A percentile compares a stretch with the other conserved stretches of the same genome.
These are phyloP conservation scores for Enteromius paludinosus DNA, from an alignment of 2,797 vertebrate species.

Conservation along the genomic window DNA sequence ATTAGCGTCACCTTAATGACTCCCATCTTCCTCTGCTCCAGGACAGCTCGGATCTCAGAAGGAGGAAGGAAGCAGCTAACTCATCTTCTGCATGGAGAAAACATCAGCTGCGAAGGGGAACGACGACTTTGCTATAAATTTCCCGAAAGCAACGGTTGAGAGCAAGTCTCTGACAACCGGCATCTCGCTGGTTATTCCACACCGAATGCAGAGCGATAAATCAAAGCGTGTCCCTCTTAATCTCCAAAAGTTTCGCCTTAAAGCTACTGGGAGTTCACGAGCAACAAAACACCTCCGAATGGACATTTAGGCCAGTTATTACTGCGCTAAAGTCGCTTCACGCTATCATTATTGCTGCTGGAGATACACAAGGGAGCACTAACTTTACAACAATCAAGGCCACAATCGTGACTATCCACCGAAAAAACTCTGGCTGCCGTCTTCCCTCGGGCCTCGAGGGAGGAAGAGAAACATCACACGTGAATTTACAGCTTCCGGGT, in stretches of 20 bases:
- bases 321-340: background rate
- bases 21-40: slow-evolving; percentile 31
- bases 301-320: slow-evolving; percentile 23
- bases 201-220: slow-evolving; percentile 67
- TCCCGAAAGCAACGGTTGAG: slow-evolving; percentile 74
- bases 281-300: slow-evolving; percentile 33
- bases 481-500: slow-evolving; percentile 76
- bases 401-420: background rate
- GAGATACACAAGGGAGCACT: slow-evolving; percentile 31
- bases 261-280: slow-evolving; percentile 20
- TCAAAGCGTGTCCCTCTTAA: slow-evolving; percentile 60
- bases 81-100: slow-evolving; percentile 77
- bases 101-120: slow-evolving; percentile 76
- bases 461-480: slow-evolving; percentile 68
- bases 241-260: slow-evolving; percentile 16
- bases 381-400: slow-evolving; percentile 26
- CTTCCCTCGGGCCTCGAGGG: slow-evolving; percentile 45
- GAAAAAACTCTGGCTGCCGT: slow-evolving; percentile 16
- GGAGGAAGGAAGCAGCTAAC: slow-evolving; percentile 44
- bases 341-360: slow-evolving; percentile 10
- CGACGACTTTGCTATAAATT: slow-evolving; percentile 76
- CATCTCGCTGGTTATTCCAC: slow-evolving; percentile 71
- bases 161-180: slow-evolving; percentile 74
- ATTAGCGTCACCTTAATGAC: slow-evolving; percentile 45
- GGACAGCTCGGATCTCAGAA: background rate